These are phyloP conservation scores for Hormaphis cornu DNA, from an alignment of 1,140 invertebrate genomes.

Conservation along the genomic window DNA sequence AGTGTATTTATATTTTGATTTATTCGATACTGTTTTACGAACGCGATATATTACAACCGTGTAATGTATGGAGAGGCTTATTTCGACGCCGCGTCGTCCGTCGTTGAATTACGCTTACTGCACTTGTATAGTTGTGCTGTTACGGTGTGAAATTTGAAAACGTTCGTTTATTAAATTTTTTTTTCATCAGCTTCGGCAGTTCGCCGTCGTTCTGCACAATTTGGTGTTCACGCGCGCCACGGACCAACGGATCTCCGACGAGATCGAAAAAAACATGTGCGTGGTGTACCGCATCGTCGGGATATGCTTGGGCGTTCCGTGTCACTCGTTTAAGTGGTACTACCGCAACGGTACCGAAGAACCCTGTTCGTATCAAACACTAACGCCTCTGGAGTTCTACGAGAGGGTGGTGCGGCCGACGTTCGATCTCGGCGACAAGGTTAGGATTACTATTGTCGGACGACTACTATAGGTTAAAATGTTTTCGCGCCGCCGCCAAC, in stretches of 20 bases:
- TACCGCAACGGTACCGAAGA: slow-evolving; percentile 77
- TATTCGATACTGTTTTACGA: too few relatives aligned
- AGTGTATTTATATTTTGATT: slow-evolving; percentile 33
- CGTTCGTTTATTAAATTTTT: too few relatives aligned
- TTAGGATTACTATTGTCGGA: slow-evolving; percentile 39
- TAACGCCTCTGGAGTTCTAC: slow-evolving; percentile 74
- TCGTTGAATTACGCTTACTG: too few relatives aligned
- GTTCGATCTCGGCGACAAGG: slow-evolving; percentile 76
- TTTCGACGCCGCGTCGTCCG: too few relatives aligned
- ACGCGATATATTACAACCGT: neutral
- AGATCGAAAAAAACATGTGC: slow-evolving; percentile 58
- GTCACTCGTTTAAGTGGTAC: slow-evolving; percentile 69
- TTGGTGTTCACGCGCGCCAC: slow-evolving; percentile 50
- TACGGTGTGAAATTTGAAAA: too few relatives aligned
- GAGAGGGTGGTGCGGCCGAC: slow-evolving; percentile 63
- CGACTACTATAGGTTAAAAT: neutral
- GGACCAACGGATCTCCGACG: slow-evolving; percentile 48
- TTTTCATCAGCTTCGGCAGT: slow-evolving; percentile 61
- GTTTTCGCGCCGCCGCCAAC: too few relatives aligned
- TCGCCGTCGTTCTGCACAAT: slow-evolving; percentile 58
- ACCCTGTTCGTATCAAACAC: slow-evolving; percentile 61
- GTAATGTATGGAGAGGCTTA: too few relatives aligned
- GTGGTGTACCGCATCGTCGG: slow-evolving; percentile 70
- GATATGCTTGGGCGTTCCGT: slow-evolving; percentile 72
- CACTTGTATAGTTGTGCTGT: too few relatives aligned